Conservation (phyloP, 2,797 vertebrate species). For the Geotrypetes seraphini region DNA sequence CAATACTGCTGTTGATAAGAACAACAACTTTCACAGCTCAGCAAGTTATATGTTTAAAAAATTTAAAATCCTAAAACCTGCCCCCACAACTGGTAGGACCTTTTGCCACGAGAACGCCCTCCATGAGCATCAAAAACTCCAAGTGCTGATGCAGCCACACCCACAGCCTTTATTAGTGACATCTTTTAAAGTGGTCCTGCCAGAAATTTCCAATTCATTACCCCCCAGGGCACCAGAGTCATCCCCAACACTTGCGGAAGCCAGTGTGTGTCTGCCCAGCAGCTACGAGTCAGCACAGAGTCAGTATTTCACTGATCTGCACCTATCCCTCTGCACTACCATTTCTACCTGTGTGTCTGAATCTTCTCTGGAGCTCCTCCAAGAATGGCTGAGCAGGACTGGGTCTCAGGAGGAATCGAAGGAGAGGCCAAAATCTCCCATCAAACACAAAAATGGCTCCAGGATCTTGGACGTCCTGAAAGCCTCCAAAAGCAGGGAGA, state of each 20-base stretch:
- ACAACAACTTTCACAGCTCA: constrained; percentile 47
- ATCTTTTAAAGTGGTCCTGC: constrained; percentile 42
- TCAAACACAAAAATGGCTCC: constrained; percentile 51
- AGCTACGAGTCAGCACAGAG: not conserved
- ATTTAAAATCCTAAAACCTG: constrained; percentile 34
- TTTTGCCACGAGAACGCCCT: not conserved
- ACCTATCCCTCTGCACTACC: constrained; percentile 61
- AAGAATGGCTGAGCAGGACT: constrained; percentile 55
- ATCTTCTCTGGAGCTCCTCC: constrained; percentile 61
- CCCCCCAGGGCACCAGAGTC: not conserved
- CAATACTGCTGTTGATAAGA: constrained; percentile 2
- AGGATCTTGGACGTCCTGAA: constrained; percentile 34
- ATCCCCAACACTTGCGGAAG: not conserved
- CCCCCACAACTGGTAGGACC: constrained; percentile 8
- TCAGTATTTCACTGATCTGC: constrained; percentile 66
- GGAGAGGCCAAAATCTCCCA: constrained; percentile 9
- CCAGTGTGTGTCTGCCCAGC: not conserved
- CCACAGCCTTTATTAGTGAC: constrained; percentile 46
- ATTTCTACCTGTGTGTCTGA: constrained; percentile 54
- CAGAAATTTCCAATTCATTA: constrained; percentile 17
- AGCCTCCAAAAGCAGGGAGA: constrained; percentile 42
- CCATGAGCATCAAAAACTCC: not conserved
- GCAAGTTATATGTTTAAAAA: constrained; percentile 52
- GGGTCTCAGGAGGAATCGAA: constrained; percentile 9
- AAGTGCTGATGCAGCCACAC: not conserved